These are phyloP conservation scores for Sebastes cheni DNA, from an alignment of 2,797 vertebrate species.

Conservation along the genomic window DNA sequence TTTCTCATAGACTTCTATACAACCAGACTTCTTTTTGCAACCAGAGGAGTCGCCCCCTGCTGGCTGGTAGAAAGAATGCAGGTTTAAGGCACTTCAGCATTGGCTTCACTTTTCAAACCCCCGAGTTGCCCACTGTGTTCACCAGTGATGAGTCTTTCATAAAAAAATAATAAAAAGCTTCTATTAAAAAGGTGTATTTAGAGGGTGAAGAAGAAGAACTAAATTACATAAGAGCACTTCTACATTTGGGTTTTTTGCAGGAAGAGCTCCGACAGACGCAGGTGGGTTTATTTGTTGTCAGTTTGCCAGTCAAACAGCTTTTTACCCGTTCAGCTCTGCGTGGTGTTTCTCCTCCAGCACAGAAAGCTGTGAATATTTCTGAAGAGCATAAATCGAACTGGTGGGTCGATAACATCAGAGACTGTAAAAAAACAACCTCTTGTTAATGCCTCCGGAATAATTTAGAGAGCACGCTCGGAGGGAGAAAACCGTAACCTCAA, in stretches of 20 bases:
- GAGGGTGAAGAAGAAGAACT: too few relatives aligned
- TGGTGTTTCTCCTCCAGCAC: neutral
- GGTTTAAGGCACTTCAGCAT: too few relatives aligned
- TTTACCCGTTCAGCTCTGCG: slow-evolving; percentile 3
- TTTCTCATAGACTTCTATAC: too few relatives aligned
- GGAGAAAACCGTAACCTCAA: neutral
- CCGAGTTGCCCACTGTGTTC: too few relatives aligned
- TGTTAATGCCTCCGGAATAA: slow-evolving; percentile 27
- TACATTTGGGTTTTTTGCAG: neutral
- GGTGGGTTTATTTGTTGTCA: slow-evolving; percentile 6
- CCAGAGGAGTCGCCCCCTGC: too few relatives aligned
- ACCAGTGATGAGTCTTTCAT: too few relatives aligned
- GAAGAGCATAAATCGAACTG: slow-evolving; percentile 7
- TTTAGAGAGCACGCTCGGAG: neutral
- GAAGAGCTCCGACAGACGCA: neutral
- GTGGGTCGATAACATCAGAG: slow-evolving; percentile 9
- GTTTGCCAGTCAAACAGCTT: neutral
- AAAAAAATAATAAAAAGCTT: too few relatives aligned
- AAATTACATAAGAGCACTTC: neutral
- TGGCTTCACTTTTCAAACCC: too few relatives aligned
- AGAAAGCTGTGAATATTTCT: slow-evolving; percentile 16
- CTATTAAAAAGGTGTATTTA: too few relatives aligned
- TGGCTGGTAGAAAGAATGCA: too few relatives aligned
- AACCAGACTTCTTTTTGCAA: too few relatives aligned
- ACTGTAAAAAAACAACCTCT: slow-evolving; percentile 24